phyloP scores from a whole-genome alignment of 1,140 invertebrate species.

The Ips nitidus region DNA sequence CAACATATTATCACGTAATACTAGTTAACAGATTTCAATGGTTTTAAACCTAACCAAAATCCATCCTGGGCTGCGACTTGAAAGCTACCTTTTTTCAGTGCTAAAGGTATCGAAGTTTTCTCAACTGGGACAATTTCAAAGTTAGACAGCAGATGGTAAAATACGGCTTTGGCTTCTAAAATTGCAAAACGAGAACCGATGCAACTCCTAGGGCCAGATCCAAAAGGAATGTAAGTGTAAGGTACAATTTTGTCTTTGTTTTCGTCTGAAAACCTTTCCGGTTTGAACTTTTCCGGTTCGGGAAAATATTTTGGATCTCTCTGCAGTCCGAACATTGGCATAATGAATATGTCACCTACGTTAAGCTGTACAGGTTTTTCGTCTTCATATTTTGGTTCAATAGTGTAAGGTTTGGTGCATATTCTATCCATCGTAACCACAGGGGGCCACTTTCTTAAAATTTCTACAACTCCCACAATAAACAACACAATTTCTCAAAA shows the following conservation, averaged over 20 bases:
- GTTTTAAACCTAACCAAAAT: constrained; percentile 41
- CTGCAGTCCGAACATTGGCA: constrained; percentile 63
- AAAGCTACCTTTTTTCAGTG: constrained; percentile 32
- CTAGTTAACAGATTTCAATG: too few species aligned
- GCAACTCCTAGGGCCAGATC: constrained; percentile 55
- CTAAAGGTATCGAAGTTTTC: constrained; percentile 43
- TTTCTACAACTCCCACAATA: constrained; percentile 52
- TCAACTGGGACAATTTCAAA: constrained; percentile 40
- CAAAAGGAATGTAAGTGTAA: constrained; percentile 57
- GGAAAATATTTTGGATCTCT: constrained; percentile 51
- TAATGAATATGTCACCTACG: constrained; percentile 13
- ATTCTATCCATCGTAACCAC: constrained; percentile 54
- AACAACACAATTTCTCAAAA: background rate
- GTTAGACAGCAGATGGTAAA: constrained; percentile 43
- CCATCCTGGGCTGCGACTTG: constrained; percentile 36
- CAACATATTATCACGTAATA: too few species aligned
- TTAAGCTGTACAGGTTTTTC: constrained; percentile 25
- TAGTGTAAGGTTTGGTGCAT: constrained; percentile 55
- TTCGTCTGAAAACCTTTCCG: constrained; percentile 53
- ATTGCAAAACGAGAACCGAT: constrained; percentile 46
- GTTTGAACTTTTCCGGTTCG: constrained; percentile 55
- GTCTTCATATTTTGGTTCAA: constrained; percentile 41
- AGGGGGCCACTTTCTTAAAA: constrained; percentile 60
- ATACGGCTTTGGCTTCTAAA: constrained; percentile 40
- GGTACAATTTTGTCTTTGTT: constrained; percentile 48